A percentile compares a stretch with the other conserved stretches of the same genome.
Evolutionary conservation across 2,797 vertebrate species (phyloP).

Genomic region (Aulostomus chinensis): DNA sequence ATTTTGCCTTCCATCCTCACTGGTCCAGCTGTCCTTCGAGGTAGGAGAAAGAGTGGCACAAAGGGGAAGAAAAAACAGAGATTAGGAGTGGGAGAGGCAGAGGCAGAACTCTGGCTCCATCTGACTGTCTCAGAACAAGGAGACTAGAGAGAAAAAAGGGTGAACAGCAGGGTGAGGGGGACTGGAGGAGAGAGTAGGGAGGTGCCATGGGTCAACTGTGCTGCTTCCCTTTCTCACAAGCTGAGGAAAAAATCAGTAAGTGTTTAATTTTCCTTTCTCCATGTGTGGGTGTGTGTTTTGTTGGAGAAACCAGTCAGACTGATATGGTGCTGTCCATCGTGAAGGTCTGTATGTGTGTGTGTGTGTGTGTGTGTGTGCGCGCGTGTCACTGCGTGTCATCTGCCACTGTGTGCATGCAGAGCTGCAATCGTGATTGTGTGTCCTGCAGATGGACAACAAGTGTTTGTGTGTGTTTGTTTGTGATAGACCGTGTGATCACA

Average conservation of each 20-base stretch:
- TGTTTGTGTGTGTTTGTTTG: neutral
- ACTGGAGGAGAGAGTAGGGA: constrained; percentile 54
- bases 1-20: constrained; percentile 42
- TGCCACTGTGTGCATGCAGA: constrained; percentile 1
- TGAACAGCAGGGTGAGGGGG: constrained; percentile 38
- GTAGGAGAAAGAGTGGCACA: constrained; percentile 25
- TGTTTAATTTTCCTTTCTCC: constrained; percentile 57
- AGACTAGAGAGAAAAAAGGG: constrained; percentile 32
- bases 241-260: constrained; percentile 96
- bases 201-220: constrained; percentile 95
- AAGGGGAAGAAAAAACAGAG: constrained; percentile 6
- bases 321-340: constrained; percentile 31
- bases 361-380: constrained; percentile 9
- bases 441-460: constrained; percentile 25
- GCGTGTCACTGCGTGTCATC: constrained; percentile 13
- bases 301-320: constrained; percentile 35
- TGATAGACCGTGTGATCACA: constrained; percentile 8
- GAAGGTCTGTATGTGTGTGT: constrained; percentile 18
- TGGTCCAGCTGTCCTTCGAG: constrained; percentile 17
- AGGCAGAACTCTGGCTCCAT: constrained; percentile 33
- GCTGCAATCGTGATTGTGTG: constrained; percentile 15
- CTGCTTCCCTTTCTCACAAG: constrained; percentile 95
- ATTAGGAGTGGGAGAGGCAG: constrained; percentile 16
- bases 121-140: constrained; percentile 24
- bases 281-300: constrained; percentile 80